Evolutionary conservation across 2,888 invertebrate genomes (phyloP).

Genomic region (Orchestes rusci): DNA sequence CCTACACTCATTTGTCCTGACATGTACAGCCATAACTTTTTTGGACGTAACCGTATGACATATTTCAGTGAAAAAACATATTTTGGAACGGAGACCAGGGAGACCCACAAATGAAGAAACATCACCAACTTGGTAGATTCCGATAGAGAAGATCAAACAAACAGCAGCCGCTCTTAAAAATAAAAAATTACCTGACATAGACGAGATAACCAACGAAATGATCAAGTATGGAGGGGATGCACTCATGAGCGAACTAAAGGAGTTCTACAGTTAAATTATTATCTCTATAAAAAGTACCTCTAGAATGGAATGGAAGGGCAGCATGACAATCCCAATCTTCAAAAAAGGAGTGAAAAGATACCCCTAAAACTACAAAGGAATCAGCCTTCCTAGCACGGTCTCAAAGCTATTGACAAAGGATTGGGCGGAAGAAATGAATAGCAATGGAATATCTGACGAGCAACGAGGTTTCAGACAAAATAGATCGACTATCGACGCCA

Average conservation of each 20-base stretch:
- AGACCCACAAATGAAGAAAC: not conserved
- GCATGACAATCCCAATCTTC: not conserved
- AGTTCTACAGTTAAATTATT: not conserved
- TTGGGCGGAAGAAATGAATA: not conserved
- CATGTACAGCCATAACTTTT: too few relatives aligned
- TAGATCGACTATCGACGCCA: not conserved
- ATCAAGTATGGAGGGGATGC: not conserved
- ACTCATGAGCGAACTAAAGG: not conserved
- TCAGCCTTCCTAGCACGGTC: conserved; percentile 1
- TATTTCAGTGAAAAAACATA: too few relatives aligned
- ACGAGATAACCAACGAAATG: conserved; percentile 2
- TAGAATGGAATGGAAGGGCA: not conserved
- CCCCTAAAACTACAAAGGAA: not conserved
- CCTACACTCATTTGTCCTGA: too few relatives aligned
- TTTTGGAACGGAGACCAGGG: not conserved
- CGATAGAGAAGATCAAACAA: conserved; percentile 1
- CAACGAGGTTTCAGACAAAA: not conserved
- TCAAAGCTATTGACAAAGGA: conserved; percentile 4
- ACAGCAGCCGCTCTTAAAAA: conserved; percentile 5
- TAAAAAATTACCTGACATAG: conserved; percentile 2
- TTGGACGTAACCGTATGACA: too few relatives aligned
- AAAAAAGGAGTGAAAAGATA: not conserved
- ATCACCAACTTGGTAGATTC: not conserved
- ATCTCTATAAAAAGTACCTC: not conserved
- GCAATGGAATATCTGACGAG: conserved; percentile 1